Percentiles rank a stretch among this genome's conserved stretches.
phyloP scores from a whole-genome alignment of 2,888 invertebrate genomes.

The Phyllotreta striolata region DNA sequence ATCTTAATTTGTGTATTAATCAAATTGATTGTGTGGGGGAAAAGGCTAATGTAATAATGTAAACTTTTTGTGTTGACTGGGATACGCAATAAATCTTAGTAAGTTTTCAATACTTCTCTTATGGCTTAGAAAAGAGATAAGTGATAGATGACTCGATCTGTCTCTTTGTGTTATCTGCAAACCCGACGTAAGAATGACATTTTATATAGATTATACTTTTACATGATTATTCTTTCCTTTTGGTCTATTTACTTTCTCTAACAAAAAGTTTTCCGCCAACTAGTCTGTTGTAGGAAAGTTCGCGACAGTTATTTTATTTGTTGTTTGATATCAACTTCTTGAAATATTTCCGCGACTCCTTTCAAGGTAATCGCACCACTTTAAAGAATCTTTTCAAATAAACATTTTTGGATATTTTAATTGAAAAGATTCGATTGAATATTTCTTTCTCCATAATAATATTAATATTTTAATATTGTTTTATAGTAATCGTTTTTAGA shows the following conservation, averaged over 20 bases:
- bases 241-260: conserved; percentile 21
- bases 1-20: conserved; percentile 1
- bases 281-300: conserved; percentile 17
- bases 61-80: conserved; percentile 18
- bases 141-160: conserved; percentile 47
- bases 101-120: conserved; percentile 38
- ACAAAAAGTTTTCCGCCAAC: conserved; percentile 22
- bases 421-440: too few relatives aligned
- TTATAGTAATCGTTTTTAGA: too few relatives aligned
- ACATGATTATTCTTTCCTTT: conserved; percentile 32
- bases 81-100: conserved; percentile 33
- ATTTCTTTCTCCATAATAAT: too few relatives aligned
- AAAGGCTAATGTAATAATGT: conserved; percentile 17
- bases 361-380: not conserved
- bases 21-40: not conserved
- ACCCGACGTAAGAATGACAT: conserved; percentile 38
- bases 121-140: conserved; percentile 42
- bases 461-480: too few relatives aligned
- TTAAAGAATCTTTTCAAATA: too few relatives aligned
- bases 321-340: conserved; percentile 9
- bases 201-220: conserved; percentile 35
- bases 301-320: conserved; percentile 19
- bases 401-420: too few relatives aligned
- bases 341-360: not conserved
- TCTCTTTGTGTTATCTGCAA: conserved; percentile 42